A percentile compares a stretch with the other conserved stretches of the same genome.
phyloP scores from a whole-genome alignment of 2,113 vertebrate species.

The Chionis minor region DNA sequence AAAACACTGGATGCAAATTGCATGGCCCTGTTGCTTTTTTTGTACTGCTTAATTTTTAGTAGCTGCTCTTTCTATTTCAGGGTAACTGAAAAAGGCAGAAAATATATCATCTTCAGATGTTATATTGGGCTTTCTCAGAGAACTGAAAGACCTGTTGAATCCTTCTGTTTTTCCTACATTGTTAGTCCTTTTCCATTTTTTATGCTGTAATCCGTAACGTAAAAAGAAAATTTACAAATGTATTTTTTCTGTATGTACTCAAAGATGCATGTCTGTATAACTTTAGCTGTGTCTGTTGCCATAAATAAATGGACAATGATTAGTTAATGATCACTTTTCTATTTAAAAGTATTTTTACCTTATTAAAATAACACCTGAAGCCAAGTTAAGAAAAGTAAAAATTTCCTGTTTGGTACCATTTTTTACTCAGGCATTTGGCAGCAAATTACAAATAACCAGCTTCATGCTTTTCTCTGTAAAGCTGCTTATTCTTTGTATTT shows the following conservation, averaged over 20 bases:
- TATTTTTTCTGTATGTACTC: fast-evolving
- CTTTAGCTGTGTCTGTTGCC: not conserved
- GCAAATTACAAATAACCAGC: not conserved
- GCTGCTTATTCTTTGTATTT: not conserved
- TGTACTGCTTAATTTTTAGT: not conserved
- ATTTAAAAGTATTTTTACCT: not conserved
- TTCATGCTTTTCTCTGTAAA: not conserved
- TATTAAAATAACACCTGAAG: not conserved
- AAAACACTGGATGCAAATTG: not conserved
- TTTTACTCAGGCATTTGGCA: not conserved
- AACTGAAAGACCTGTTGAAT: not conserved
- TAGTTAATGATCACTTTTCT: not conserved
- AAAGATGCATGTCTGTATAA: not conserved
- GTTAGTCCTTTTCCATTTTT: not conserved
- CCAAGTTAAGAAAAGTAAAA: not conserved
- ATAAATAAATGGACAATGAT: not conserved
- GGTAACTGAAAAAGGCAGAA: not conserved
- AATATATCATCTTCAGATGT: not conserved
- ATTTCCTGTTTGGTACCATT: not conserved
- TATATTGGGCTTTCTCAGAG: not conserved
- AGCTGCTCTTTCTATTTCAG: not conserved
- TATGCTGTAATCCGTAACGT: not conserved
- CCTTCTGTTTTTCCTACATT: not conserved
- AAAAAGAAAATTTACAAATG: not conserved
- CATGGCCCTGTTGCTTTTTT: not conserved